These are phyloP conservation scores for Biston stratarius DNA, from an alignment of 2,888 invertebrate species.

Conservation along the genomic window DNA sequence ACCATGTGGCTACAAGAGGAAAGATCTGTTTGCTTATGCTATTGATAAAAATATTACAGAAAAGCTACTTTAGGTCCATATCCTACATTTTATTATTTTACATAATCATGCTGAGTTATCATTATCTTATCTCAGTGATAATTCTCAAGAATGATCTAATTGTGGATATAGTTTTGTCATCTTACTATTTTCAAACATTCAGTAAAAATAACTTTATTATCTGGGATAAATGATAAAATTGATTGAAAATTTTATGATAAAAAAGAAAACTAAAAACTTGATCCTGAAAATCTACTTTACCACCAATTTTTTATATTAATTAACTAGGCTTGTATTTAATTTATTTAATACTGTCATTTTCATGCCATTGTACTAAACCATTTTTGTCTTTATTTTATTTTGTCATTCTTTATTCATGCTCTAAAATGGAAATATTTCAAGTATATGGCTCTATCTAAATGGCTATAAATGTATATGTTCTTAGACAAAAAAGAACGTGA, in stretches of 20 bases:
- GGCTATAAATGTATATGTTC: too few species aligned
- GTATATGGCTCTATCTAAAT: too few species aligned
- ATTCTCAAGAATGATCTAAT: slow-evolving; percentile 10
- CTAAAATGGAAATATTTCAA: too few species aligned
- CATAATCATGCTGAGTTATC: slow-evolving; percentile 5
- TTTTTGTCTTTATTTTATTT: too few species aligned
- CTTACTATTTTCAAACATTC: slow-evolving; percentile 1
- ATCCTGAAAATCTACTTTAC: too few species aligned
- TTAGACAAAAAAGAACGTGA: too few species aligned
- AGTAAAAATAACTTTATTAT: not conserved
- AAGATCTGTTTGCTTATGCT: not conserved
- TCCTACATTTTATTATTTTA: not conserved
- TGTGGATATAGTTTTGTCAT: slow-evolving; percentile 7
- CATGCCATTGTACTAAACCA: too few species aligned
- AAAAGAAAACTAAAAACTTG: not conserved
- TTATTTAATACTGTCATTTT: too few species aligned
- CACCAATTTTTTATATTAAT: too few species aligned
- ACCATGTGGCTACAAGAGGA: not conserved
- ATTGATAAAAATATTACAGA: not conserved
- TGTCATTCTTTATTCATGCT: too few species aligned
- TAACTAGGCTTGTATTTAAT: too few species aligned
- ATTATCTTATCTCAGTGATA: slow-evolving; percentile 10
- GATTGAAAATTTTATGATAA: not conserved
- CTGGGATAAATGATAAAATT: not conserved
- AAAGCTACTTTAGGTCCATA: not conserved